Evolutionary conservation across 2,113 vertebrate species (phyloP).

Genomic region (Rhegmatorhina hoffmannsi): DNA sequence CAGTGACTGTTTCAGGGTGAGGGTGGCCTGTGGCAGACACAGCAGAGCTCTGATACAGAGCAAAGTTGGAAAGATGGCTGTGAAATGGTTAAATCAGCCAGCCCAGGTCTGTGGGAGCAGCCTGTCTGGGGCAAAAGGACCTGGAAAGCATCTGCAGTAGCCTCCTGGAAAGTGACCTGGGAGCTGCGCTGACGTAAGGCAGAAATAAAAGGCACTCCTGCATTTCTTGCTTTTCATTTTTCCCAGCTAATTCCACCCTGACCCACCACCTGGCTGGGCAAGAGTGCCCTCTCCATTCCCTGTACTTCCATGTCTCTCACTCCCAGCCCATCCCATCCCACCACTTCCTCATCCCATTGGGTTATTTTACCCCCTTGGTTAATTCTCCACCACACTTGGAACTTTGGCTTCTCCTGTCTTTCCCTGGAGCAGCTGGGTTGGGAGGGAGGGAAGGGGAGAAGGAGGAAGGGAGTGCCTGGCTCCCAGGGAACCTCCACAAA

Average conservation of each 20-base stretch:
- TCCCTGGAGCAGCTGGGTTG: no score
- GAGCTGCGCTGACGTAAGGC: rapidly evolving
- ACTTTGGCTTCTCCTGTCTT: not conserved
- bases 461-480: not conserved
- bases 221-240: not conserved
- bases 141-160: rapidly evolving
- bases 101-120: not conserved
- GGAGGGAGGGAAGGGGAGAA: not conserved
- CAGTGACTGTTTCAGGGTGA: not conserved
- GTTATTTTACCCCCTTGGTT: not conserved
- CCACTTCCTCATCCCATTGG: rapidly evolving
- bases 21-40: not conserved
- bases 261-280: not conserved
- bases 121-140: not conserved
- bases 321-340: not conserved
- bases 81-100: not conserved
- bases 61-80: not conserved
- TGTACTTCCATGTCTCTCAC: no score
- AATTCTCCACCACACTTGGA: not conserved
- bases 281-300: not conserved
- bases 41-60: rapidly evolving
- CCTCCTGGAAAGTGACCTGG: rapidly evolving
- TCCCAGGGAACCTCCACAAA: not conserved
- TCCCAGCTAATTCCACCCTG: not conserved
- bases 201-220: no score